Evolutionary conservation across 2,113 vertebrate species (phyloP), one percentile per base, ranked within the genome.

Genomic region (Pseudorasbora parva): DNA sequence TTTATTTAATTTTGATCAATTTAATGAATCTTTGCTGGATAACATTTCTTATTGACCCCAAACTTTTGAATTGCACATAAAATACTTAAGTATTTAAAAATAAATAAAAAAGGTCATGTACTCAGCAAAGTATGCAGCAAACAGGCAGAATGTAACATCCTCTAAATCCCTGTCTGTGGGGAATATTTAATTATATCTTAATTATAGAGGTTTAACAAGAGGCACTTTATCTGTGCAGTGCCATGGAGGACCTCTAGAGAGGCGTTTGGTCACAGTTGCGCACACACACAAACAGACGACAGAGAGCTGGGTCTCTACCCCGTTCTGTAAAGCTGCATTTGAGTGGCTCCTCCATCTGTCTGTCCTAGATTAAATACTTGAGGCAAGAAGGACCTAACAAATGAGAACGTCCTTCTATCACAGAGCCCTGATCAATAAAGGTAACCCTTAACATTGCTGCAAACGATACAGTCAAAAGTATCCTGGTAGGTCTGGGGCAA

Each of bases 121-220:
- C 82, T 81, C 15, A 82, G 80, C 23, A 47, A 83, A 27, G 49
- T 80, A 30, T 45, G 27, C 33, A 57, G 64, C 45, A 77, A 74
- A 88, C 73, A 75, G 57, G 57, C 76, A 49, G 43, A 66, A 60
- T 72, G 33, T 41, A 80, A 59, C 76, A 45, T 71, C 77, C 66
- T 75, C 60, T 37, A 87, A 90, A 86, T 84, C 83, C 62, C 23
- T 47, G 81, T 83, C 78, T 60, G 60, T 83, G 78, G 83, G 78
- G 71, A 87, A 74, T 72, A 59, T 84, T 87, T 86, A 84, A 87
- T 84, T 81, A 84, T 84, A 59, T 69, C 74, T 83, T 88, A 87
- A 89, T 87, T 89, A 88, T 83, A 84, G 84, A 90, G 62, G 80
- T 82, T 86, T 77, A 83, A 64, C 68, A 81, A 85, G 80, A 87